Base-by-base conservation (phyloP, 1,140 invertebrate species). In the Lysiphlebus fabarum region DNA sequence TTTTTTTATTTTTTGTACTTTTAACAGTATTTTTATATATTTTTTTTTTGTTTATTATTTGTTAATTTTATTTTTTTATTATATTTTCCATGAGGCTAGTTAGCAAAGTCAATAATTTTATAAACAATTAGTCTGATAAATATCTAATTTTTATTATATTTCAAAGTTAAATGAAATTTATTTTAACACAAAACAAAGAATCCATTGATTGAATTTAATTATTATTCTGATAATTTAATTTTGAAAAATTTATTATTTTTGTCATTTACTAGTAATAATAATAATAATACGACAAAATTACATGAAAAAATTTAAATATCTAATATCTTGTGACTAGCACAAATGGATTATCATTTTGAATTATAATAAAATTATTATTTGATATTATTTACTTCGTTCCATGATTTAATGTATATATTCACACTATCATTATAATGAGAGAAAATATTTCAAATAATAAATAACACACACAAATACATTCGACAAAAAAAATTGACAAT, bases 311-410 rank as follows among this genome's bases (percentile, higher is more conserved):
- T 63, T 62, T 65, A 57, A 59, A 62, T 62, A 56, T 58, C n/a
- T 58, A 64, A 50, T 58, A 44, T 44, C 47, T 64, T 63, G 49
- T 57, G 65, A 69, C 65, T 69, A 67, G 67, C 66, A 67, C 64
- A 66, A 69, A 69, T 66, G 67, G 64, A 64, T 62, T 69, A 62
- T 61, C 67, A 48, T n/a, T 41, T 8, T 49, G 61, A 63, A 56
- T 62, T 54, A 58, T 41, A 58, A 60, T 53, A 41, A 59, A 9
- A 61, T 49, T 45, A 51, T 45, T 44, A 37, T 57, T 47, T 38
- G n/a, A 48, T 40, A 17, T 11, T 17, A 11, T 44, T 8, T 37
- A 17, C 11, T 48, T 38, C 10, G 41, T 6, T 43, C 2, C 7
- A 34, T 6, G 6, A 49, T 26, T 6, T 4, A 26, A 26, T 33